Base-by-base conservation (phyloP, 2,888 invertebrate genomes). In the Pandemis heparana region DNA sequence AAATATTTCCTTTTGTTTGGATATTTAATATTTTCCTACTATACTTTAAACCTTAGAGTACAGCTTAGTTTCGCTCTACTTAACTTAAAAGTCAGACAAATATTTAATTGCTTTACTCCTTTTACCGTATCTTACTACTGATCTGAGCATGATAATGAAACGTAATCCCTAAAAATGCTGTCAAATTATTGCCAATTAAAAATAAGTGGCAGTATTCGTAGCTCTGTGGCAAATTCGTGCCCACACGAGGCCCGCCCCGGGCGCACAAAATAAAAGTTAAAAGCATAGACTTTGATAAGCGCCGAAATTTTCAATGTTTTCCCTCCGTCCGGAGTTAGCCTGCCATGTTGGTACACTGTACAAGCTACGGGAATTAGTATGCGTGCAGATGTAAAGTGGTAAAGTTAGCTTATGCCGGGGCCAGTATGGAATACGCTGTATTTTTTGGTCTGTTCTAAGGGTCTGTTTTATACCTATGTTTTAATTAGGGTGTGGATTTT, bases 241-340 rank as follows among this genome's bases (percentile, higher is more conserved):
- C 84, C 89, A 84, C 85, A 83, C 88, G 85, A 79, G 85, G 84
- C 85, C 83, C 86, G 91, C 92, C 87, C 83, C 84, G 86, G 88
- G 92, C 89, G 85, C 89, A 84, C 86, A 88, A 90, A 92, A 94
- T 93, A 92, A 93, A 94, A 93, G 91, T 92, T 92, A 88, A 90
- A 87, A 85, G 84, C 77, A 82, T 79, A 79, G 80, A 75, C 85
- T 74, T 53, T 85, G 93, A 93, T 94, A 94, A 93, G 92, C 88
- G 88, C 89, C 93, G 81, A 92, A 92, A 94, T 92, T 94, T 93
- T 92, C 92, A 92, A 92, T 92, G 93, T 90, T 91, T 91, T 89
- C 89, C 87, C 85, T 86, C 85, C 43, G 46, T 8, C 16, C 65
- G 65, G 87, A 88, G 85, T 87, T 86, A 82, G 81, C 81, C 79